Evolutionary conservation across 2,888 invertebrate genomes (phyloP).

Genomic region (Oscheius sp.): DNA sequence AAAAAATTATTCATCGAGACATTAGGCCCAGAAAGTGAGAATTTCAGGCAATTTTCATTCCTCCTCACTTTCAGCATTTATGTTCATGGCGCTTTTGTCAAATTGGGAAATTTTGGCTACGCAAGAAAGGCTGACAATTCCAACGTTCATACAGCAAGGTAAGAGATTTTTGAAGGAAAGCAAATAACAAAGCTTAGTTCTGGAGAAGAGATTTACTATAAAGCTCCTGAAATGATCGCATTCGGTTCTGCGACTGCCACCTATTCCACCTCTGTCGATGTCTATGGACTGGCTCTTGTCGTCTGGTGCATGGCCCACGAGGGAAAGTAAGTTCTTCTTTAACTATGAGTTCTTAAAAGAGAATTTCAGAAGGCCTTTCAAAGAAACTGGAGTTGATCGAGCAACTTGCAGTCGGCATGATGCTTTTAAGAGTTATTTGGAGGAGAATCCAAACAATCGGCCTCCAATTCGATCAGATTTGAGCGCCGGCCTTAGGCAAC

Average conservation of each 20-base stretch:
- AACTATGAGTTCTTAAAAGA: neutral
- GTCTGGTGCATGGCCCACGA: neutral
- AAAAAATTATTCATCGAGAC: neutral
- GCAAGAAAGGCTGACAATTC: neutral
- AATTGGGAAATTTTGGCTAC: slow-evolving; percentile 1
- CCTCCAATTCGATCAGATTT: neutral
- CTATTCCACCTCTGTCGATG: neutral
- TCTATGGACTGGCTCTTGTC: neutral
- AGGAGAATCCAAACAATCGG: neutral
- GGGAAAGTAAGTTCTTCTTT: neutral
- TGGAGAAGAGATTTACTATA: neutral
- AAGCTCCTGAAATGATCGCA: neutral
- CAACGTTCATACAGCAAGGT: neutral
- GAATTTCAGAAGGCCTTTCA: neutral
- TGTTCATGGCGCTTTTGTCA: neutral
- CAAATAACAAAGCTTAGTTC: neutral
- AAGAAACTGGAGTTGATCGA: neutral
- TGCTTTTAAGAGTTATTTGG: neutral
- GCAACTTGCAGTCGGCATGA: neutral
- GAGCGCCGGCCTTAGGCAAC: neutral
- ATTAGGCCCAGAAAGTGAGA: neutral
- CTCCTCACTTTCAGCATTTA: neutral
- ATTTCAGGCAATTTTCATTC: neutral
- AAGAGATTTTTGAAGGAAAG: neutral
- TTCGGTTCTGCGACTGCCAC: neutral